Percentiles rank a stretch among this genome's conserved stretches.
phyloP scores from a whole-genome alignment of 2,888 invertebrate genomes.

The Drosophila eohydei region DNA sequence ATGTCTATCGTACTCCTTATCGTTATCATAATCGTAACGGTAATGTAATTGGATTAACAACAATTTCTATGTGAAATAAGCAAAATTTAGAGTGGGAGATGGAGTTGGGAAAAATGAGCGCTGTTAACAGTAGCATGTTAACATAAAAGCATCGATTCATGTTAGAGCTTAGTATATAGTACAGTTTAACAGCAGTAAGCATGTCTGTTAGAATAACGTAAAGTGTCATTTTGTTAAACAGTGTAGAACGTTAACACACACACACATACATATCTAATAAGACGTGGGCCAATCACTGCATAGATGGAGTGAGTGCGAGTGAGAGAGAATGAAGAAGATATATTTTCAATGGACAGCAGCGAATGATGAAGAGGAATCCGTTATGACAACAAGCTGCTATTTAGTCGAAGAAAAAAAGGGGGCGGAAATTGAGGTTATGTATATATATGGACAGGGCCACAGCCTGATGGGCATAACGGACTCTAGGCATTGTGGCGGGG shows the following conservation, averaged over 20 bases:
- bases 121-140: not conserved
- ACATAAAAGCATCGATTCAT: no score
- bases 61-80: not conserved
- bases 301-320: not conserved
- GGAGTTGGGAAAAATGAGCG: no score
- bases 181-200: not conserved
- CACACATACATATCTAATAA: not conserved
- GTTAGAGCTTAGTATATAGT: no score
- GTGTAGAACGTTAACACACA: conserved; percentile 9
- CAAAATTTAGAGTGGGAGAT: not conserved
- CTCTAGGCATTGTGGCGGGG: not conserved
- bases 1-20: conserved; percentile 11
- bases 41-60: not conserved
- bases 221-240: conserved; percentile 1
- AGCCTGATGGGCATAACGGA: conserved; percentile 23
- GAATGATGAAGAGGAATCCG: conserved; percentile 19
- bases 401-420: not conserved
- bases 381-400: conserved; percentile 20
- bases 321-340: not conserved
- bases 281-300: conserved; percentile 2
- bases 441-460: conserved; percentile 20
- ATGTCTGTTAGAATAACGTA: not conserved
- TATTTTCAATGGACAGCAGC: conserved; percentile 1
- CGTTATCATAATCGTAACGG: not conserved
- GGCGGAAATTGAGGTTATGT: conserved; percentile 31